These are phyloP conservation scores for Lutjanus campechanus DNA, from an alignment of 2,797 vertebrate species.

Conservation along the genomic window DNA sequence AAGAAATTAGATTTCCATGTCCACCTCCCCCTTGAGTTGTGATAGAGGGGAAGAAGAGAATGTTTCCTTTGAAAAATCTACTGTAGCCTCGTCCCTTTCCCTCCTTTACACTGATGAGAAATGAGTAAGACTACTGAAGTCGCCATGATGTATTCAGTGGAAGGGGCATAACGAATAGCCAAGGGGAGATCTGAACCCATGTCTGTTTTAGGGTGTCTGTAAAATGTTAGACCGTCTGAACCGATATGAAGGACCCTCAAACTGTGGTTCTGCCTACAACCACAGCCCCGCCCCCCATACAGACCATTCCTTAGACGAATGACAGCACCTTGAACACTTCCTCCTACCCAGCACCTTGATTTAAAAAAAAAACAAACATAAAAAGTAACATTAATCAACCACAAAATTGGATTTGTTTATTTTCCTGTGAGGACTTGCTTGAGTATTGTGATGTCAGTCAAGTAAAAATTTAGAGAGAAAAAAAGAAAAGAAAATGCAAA, in stretches of 20 bases:
- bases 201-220: conserved; percentile 15
- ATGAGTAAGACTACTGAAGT: conserved; percentile 35
- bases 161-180: neutral
- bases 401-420: conserved; percentile 70
- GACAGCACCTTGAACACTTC: conserved; percentile 64
- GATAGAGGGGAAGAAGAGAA: conserved; percentile 37
- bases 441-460: conserved; percentile 73
- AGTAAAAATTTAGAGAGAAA: conserved; percentile 47
- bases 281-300: conserved; percentile 15
- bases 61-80: conserved; percentile 43
- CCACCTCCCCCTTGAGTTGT: conserved; percentile 19
- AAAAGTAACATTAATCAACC: conserved; percentile 53
- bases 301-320: conserved; percentile 56
- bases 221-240: conserved; percentile 15
- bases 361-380: neutral
- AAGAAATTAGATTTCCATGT: conserved; percentile 29
- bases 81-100: conserved; percentile 40
- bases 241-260: conserved; percentile 22
- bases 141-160: conserved; percentile 14
- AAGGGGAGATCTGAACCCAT: neutral
- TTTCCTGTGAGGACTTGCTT: conserved; percentile 73
- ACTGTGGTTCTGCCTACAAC: conserved; percentile 30
- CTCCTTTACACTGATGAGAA: conserved; percentile 31
- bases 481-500: conserved; percentile 54
- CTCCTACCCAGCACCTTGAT: conserved; percentile 72